Evolutionary conservation across 92 coral and sea anemone genomes (phyloP), one percentile per base, ranked within the genome.

Genomic region (Ricordea florida): DNA sequence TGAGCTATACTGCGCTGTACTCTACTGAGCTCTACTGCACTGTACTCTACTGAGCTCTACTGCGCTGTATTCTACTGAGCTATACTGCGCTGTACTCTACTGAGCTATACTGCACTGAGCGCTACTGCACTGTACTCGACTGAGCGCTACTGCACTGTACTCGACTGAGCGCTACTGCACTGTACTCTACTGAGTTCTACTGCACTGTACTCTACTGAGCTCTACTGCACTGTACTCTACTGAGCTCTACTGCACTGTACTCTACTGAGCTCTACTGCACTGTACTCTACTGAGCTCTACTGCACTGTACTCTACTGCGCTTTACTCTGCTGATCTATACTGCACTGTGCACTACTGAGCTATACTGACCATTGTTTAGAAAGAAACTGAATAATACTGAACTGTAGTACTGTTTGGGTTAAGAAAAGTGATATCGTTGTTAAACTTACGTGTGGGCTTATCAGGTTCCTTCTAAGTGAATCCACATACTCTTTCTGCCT

Each of bases 401-500:
- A 8, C 9, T 8, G n/a, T 8, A 8, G 8, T 37, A 8, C 8
- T 8, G 8, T 8, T 8, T 37, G 8, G n/a, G 9, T 8, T 8
- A n/a, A 8, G n/a, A 8, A 8, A 37, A 10, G 2, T 18, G 25
- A 7, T 3, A 25, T 4, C 0, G 10, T n/a, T n/a, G 4, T 14
- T 40, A 14, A 23, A 76, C 92, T 57, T 56, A 93, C 98, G 64
- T 79, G 83, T 11, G 89, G 87, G 63, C 89, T 87, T 6, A 55
- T 45, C 21, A 90, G 81, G 62, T 93, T 90, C 14, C 50, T 35
- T 50, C 84, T 66, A 40, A 93, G 77, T 8, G 93, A 55, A 44
- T 83, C 74, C 3, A 85, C 66, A 64, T 83, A 93, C 52, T 93
- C 98, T 11, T 58, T 20, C 52, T 90, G 96, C 45, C 98, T 76